Percentiles rank a stretch among this genome's conserved stretches.
These are phyloP conservation scores for Agrotis ipsilon DNA, from an alignment of 2,888 invertebrate genomes.

Conservation along the genomic window DNA sequence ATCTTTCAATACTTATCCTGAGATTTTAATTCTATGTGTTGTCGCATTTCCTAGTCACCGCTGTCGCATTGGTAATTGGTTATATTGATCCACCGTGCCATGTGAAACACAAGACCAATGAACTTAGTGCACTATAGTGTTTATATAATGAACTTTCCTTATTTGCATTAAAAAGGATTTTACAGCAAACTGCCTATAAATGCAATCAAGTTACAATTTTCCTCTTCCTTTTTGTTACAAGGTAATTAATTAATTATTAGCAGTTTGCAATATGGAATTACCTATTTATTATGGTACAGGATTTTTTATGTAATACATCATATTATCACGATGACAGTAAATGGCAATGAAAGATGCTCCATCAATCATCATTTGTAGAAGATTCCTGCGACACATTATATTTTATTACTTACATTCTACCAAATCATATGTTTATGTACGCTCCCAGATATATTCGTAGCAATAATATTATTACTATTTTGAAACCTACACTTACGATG, in stretches of 20 bases:
- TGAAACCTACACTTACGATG: background rate
- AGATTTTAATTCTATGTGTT: slow-evolving; percentile 25
- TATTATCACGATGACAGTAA: slow-evolving; percentile 13
- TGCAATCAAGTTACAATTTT: slow-evolving; percentile 6
- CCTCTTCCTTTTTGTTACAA: background rate
- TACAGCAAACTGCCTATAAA: background rate
- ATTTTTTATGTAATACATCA: background rate
- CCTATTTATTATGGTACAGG: background rate
- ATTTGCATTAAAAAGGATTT: slow-evolving; percentile 12
- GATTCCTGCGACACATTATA: background rate
- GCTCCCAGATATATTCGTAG: slow-evolving; percentile 17
- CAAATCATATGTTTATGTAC: slow-evolving; percentile 3
- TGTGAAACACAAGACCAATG: slow-evolving; percentile 4
- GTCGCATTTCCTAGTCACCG: slow-evolving; percentile 38
- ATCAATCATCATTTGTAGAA: slow-evolving; percentile 41
- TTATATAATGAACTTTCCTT: slow-evolving; percentile 12
- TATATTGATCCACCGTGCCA: slow-evolving; percentile 42
- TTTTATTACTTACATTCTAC: slow-evolving; percentile 33
- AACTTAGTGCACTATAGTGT: slow-evolving; percentile 22
- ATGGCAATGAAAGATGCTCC: slow-evolving; percentile 22
- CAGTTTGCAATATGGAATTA: background rate
- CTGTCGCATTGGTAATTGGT: slow-evolving; percentile 43
- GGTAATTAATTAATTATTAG: slow-evolving; percentile 3
- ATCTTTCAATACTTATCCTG: slow-evolving; percentile 3
- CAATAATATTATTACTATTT: slow-evolving; percentile 1